Conservation (phyloP, 2,888 invertebrate species). For the Calliscelio sp. region DNA sequence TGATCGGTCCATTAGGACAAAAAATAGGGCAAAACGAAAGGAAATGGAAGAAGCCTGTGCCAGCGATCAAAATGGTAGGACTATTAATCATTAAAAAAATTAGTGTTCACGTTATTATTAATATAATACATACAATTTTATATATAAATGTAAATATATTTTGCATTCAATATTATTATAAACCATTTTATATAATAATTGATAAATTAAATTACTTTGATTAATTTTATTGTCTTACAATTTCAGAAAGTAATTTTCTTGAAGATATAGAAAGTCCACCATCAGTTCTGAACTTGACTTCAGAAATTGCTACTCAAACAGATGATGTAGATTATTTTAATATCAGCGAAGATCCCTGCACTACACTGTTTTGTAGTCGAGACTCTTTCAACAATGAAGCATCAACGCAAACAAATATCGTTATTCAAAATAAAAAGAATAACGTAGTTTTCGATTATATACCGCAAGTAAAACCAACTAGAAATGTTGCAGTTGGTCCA, state of each 20-base stretch:
- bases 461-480: constrained; percentile 3
- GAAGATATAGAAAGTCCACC: neutral
- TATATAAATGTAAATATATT: too few relatives aligned
- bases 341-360: neutral
- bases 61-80: neutral
- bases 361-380: constrained; percentile 7
- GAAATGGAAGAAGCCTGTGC: neutral
- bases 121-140: too few relatives aligned
- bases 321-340: constrained; percentile 4
- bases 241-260: constrained; percentile 6
- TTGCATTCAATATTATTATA: neutral
- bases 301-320: constrained; percentile 12
- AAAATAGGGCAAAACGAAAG: neutral
- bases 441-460: neutral
- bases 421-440: neutral
- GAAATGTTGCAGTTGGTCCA: constrained; percentile 5
- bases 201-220: too few relatives aligned
- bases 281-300: neutral
- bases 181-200: neutral
- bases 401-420: constrained; percentile 11
- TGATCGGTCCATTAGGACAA: neutral
- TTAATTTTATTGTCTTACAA: neutral
- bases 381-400: constrained; percentile 11
- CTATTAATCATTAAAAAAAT: neutral
- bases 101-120: neutral